Conservation (phyloP, 2,888 invertebrate species). For the Poecilobothrus nobilitatus region DNA sequence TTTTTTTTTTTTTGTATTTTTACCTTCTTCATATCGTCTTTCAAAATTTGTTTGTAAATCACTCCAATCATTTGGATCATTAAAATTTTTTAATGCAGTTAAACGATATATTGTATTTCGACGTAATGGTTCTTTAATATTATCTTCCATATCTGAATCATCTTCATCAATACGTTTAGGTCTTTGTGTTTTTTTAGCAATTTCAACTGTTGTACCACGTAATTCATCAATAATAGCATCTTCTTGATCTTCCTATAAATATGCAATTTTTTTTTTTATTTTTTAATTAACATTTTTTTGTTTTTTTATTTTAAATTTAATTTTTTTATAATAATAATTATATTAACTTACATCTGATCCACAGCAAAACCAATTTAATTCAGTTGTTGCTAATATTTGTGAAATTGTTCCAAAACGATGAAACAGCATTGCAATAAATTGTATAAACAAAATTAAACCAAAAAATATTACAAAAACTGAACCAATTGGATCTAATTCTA, state of each 20-base stretch:
- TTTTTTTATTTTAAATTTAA: not conserved
- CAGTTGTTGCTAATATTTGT: conserved; percentile 63
- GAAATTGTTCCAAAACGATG: conserved; percentile 68
- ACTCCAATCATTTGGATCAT: conserved; percentile 34
- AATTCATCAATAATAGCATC: conserved; percentile 47
- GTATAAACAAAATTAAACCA: conserved; percentile 57
- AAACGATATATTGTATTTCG: conserved; percentile 39
- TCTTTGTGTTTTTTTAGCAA: conserved; percentile 50
- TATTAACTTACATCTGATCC: conserved; percentile 28
- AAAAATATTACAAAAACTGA: conserved; percentile 67
- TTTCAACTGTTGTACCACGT: conserved; percentile 53
- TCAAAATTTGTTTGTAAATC: conserved; percentile 42
- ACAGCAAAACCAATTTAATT: conserved; percentile 45
- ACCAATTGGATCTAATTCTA: conserved; percentile 64
- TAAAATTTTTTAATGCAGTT: conserved; percentile 34
- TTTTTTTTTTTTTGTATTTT: too few species aligned
- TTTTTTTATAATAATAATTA: too few species aligned
- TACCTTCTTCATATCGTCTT: conserved; percentile 35
- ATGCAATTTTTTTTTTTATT: not conserved
- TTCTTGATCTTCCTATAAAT: conserved; percentile 23
- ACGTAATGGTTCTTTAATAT: conserved; percentile 28
- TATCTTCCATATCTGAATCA: conserved; percentile 28
- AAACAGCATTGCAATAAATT: conserved; percentile 66
- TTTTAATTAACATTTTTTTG: not conserved
- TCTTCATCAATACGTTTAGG: conserved; percentile 40